A percentile compares a stretch with the other conserved stretches of the same genome.
These are phyloP conservation scores for Ranitomeya imitator DNA, from an alignment of 2,113 vertebrate species.

Conservation along the genomic window DNA sequence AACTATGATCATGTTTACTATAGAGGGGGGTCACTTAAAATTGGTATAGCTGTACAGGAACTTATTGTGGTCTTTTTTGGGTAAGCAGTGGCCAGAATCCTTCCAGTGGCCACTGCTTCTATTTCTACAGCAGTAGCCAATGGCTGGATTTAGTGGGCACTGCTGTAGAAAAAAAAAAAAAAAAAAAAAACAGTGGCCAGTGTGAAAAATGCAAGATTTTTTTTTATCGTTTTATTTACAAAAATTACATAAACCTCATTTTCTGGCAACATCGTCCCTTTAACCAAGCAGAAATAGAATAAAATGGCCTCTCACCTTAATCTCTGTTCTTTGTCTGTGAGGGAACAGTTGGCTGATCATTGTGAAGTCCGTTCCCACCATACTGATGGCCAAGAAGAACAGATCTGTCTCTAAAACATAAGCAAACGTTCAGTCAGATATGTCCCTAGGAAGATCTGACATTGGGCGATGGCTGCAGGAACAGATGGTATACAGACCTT, in stretches of 20 bases:
- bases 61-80: not conserved
- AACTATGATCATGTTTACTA: too few species aligned
- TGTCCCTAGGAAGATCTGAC: not conserved
- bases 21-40: too few species aligned
- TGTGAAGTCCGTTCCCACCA: slow-evolving; percentile 98
- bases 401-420: slow-evolving; percentile 90
- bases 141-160: not conserved
- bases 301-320: slow-evolving; percentile 80
- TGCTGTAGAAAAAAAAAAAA: too few species aligned
- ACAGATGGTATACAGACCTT: slow-evolving; percentile 72
- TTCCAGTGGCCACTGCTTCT: not conserved
- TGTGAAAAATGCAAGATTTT: too few species aligned
- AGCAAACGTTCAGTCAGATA: not conserved
- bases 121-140: not conserved
- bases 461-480: not conserved
- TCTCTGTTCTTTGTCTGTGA: slow-evolving; percentile 89
- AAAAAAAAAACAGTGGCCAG: too few species aligned
- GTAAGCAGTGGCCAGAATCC: not conserved
- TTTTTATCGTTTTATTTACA: too few species aligned
- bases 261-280: too few species aligned
- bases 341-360: slow-evolving; percentile 96
- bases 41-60: not conserved
- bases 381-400: slow-evolving; percentile 98
- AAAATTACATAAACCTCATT: too few species aligned
- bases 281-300: too few species aligned